A percentile compares a stretch with the other conserved stretches of the same genome.
These are phyloP conservation scores for Tachina lurida DNA, from an alignment of 2,888 invertebrate genomes.

Conservation along the genomic window DNA sequence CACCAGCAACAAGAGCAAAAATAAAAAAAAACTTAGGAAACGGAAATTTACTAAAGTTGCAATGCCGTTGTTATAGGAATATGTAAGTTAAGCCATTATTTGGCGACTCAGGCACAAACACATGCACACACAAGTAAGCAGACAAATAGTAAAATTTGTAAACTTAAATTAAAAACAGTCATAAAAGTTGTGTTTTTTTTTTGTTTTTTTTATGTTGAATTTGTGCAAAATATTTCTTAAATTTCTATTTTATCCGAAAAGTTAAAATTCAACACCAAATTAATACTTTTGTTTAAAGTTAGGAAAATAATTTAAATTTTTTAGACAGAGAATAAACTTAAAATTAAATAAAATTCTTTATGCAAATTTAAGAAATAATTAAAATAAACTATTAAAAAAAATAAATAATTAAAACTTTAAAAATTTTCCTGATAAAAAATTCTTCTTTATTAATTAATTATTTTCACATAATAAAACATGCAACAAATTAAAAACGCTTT, in stretches of 20 bases:
- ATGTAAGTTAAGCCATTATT: constrained; percentile 60
- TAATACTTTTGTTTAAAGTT: constrained; percentile 43
- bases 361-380: no score
- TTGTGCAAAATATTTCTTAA: neutral
- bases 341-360: no score
- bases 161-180: constrained; percentile 31
- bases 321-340: neutral
- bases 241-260: constrained; percentile 8
- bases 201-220: no score
- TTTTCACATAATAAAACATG: no score
- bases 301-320: constrained; percentile 23
- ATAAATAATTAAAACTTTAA: no score
- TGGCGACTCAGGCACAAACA: constrained; percentile 13
- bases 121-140: neutral
- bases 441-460: no score
- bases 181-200: constrained; percentile 37
- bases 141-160: neutral
- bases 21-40: constrained; percentile 57
- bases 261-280: constrained; percentile 20
- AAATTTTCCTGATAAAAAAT: no score
- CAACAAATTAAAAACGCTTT: no score
- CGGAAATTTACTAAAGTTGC: constrained; percentile 71
- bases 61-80: constrained; percentile 50
- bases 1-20: constrained; percentile 8
- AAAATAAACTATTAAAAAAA: no score